Evolutionary conservation across 2,888 invertebrate genomes (phyloP).

Genomic region (Panopea generosa): DNA sequence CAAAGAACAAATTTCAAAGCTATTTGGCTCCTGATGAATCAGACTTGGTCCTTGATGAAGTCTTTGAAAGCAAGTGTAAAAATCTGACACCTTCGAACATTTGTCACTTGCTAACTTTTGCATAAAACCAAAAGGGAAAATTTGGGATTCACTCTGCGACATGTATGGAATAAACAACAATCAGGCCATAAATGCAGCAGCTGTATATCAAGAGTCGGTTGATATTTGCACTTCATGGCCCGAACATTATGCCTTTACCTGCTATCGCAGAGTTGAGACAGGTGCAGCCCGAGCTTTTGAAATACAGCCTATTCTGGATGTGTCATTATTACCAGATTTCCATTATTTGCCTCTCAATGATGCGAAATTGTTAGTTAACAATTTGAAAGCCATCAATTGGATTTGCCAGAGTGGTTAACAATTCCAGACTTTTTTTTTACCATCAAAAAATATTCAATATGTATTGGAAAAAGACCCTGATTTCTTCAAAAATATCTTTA

Average conservation of each 20-base stretch:
- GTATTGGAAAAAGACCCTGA: background rate
- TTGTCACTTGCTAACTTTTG: slow-evolving; percentile 19
- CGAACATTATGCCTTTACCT: slow-evolving; percentile 24
- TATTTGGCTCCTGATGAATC: slow-evolving; percentile 5
- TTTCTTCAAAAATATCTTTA: slow-evolving; percentile 3
- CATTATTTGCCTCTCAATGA: too few species aligned
- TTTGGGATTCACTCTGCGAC: slow-evolving; percentile 18
- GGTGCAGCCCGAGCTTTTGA: too few species aligned
- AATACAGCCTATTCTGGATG: too few species aligned
- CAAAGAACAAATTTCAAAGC: slow-evolving; percentile 6
- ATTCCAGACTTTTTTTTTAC: slow-evolving; percentile 10
- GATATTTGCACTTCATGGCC: too few species aligned
- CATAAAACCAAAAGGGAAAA: slow-evolving; percentile 19
- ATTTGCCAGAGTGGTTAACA: too few species aligned
- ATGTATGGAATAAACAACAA: too few species aligned
- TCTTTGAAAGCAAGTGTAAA: background rate
- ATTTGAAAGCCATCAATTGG: slow-evolving; percentile 34
- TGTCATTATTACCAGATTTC: too few species aligned
- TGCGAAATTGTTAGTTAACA: slow-evolving; percentile 10
- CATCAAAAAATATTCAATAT: background rate
- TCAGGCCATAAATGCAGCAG: too few species aligned
- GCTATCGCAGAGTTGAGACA: slow-evolving; percentile 9
- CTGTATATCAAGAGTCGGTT: too few species aligned
- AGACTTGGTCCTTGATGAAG: slow-evolving; percentile 21
- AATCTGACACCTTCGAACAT: slow-evolving; percentile 26